Conservation (phyloP, 2,113 vertebrate species). For the Periophthalmus modestus region DNA sequence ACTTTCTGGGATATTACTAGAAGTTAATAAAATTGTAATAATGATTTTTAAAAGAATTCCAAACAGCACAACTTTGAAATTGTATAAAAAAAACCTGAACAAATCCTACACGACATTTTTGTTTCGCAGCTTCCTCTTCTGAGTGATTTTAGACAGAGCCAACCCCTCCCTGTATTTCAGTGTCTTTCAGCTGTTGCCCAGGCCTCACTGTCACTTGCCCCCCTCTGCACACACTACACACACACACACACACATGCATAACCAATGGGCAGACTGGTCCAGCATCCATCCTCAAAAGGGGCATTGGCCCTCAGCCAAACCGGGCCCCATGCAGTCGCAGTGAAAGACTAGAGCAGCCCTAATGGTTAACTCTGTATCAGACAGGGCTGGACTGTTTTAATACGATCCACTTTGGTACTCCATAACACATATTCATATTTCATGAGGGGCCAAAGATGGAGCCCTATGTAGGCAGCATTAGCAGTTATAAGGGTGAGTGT, state of each 20-base stretch:
- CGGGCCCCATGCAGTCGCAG: constrained; percentile 38
- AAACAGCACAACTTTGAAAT: neutral
- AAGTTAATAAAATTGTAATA: neutral
- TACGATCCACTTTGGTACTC: constrained; percentile 70
- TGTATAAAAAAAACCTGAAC: neutral
- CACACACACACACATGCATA: constrained; percentile 52
- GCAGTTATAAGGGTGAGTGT: constrained; percentile 68
- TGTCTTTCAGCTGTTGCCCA: constrained; percentile 73
- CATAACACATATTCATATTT: constrained; percentile 69
- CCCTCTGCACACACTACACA: neutral
- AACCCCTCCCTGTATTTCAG: constrained; percentile 46
- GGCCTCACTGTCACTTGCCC: constrained; percentile 72
- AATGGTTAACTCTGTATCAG: constrained; percentile 68
- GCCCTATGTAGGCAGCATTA: constrained; percentile 58
- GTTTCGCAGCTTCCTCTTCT: constrained; percentile 49
- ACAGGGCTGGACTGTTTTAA: constrained; percentile 48
- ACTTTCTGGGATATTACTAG: neutral
- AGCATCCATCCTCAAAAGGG: constrained; percentile 62
- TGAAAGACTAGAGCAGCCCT: constrained; percentile 64
- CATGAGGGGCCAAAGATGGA: constrained; percentile 67
- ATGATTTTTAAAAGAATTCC: constrained; percentile 1
- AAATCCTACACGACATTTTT: constrained; percentile 30
- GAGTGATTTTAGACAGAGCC: constrained; percentile 44
- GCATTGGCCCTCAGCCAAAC: constrained; percentile 66
- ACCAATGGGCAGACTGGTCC: constrained; percentile 57